Conservation (phyloP, 2,113 vertebrate species). For the Cyphomyrus discorhynchus region DNA sequence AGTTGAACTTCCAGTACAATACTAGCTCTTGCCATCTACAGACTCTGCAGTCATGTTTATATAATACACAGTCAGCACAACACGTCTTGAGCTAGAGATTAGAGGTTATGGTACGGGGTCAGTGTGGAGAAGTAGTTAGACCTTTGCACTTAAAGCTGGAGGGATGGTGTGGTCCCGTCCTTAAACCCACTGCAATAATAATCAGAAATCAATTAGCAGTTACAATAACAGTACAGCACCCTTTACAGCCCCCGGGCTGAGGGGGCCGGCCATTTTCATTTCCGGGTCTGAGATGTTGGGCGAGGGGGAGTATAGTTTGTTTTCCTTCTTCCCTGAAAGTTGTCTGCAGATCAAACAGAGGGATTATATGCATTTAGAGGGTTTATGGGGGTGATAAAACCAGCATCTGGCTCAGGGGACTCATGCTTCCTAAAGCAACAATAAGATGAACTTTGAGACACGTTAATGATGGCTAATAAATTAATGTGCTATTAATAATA, state of each 20-base stretch:
- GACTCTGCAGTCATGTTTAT: background rate
- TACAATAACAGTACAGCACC: conserved; percentile 31
- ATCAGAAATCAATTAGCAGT: conserved; percentile 35
- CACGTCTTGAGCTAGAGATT: background rate
- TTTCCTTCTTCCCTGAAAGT: conserved; percentile 19
- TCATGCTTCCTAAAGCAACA: conserved; percentile 36
- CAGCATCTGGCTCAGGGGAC: conserved; percentile 41
- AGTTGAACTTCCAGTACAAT: too few species aligned
- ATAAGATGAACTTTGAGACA: background rate
- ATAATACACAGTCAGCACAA: background rate
- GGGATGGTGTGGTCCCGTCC: background rate
- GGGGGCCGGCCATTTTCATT: conserved; percentile 21
- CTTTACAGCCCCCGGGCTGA: background rate
- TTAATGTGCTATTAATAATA: background rate
- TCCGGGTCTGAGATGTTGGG: conserved; percentile 1
- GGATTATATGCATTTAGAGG: background rate
- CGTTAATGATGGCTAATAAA: background rate
- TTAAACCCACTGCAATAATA: conserved; percentile 10
- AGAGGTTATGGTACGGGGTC: background rate
- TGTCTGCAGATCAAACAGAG: conserved; percentile 21
- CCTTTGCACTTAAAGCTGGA: background rate
- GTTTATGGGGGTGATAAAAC: conserved; percentile 40
- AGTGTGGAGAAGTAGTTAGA: background rate
- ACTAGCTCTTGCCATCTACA: background rate
- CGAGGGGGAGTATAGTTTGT: background rate